Base-by-base conservation (phyloP, 2,113 vertebrate genomes). In the Amphiprion ocellaris region DNA sequence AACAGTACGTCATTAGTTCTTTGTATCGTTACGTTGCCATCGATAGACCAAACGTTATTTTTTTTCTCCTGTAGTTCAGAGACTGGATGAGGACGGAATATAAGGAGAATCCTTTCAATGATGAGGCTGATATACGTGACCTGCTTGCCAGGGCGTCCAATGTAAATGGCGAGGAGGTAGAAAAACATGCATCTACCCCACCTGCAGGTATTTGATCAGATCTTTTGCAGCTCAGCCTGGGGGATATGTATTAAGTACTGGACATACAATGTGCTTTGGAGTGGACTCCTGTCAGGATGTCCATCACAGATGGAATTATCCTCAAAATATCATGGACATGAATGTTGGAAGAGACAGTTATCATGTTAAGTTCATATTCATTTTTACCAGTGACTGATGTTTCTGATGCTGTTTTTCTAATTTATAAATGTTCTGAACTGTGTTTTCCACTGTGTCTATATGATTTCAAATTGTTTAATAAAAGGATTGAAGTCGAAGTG, bases 41-140 rank as follows among this genome's bases (percentile, higher is more conserved):
- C 30, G 67, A 67, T 17, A 64, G 15, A 59, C 9, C 16, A 70
- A 59, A 28, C 15, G 12, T 50, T 69, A 16, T 19, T 41, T 26
- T 44, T 52, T 10, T 71, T 9, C 12, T 10, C 39, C 67, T 92
- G 1, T 71, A 99, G 98, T 96, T 96, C 82, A 95, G 97, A 81
- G 95, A 95, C 24, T 99, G 97, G 97, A 92, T 99, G 53, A 95
- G 88, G 72, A 94, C 90, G 52, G 94, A 96, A 69, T 98, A 96
- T 30, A 96, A 97, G 26, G 96, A 97, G 80, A 97, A 88, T 89
- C 95, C 96, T 59, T 94, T 98, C 90, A 95, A 85, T 60, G 97
- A 99, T 54, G 93, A 95, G 53, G 96, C 96, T 85, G 95, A 96
- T 89, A 92, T 97, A 74, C 94, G 91, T 74, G 92, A 74, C 77